phyloP scores from a whole-genome alignment of 2,797 vertebrate genomes.

The Hoplostethus mediterraneus region DNA sequence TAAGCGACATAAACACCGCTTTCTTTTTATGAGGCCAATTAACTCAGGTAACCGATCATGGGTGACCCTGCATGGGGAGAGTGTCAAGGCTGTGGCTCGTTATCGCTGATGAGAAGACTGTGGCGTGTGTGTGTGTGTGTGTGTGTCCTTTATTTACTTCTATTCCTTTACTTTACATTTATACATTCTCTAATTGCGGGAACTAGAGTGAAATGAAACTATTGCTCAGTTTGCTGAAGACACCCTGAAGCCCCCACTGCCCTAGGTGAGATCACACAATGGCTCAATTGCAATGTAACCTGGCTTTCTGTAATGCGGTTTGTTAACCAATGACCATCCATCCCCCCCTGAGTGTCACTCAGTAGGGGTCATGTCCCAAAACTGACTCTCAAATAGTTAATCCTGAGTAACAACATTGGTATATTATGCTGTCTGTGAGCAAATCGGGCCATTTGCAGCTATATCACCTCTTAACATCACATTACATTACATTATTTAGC shows the following conservation, averaged over 20 bases:
- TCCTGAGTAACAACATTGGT: neutral
- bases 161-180: neutral
- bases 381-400: no score
- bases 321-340: neutral
- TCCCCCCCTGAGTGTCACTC: neutral
- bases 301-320: no score
- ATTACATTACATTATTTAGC: no score
- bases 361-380: no score
- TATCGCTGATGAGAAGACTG: constrained; percentile 17
- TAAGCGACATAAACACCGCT: constrained; percentile 29
- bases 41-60: constrained; percentile 35
- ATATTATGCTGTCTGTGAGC: neutral
- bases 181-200: no score
- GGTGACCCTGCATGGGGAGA: neutral
- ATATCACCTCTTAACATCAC: no score
- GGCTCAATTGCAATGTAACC: neutral
- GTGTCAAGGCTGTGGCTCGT: constrained; percentile 21
- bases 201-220: no score
- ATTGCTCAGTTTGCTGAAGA: no score
- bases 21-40: constrained; percentile 39
- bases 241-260: no score
- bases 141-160: neutral
- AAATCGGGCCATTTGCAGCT: constrained; percentile 8
- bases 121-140: neutral
- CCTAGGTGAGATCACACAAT: no score